Conservation (phyloP, 2,888 invertebrate genomes). For the Cryptus viduatorius region DNA sequence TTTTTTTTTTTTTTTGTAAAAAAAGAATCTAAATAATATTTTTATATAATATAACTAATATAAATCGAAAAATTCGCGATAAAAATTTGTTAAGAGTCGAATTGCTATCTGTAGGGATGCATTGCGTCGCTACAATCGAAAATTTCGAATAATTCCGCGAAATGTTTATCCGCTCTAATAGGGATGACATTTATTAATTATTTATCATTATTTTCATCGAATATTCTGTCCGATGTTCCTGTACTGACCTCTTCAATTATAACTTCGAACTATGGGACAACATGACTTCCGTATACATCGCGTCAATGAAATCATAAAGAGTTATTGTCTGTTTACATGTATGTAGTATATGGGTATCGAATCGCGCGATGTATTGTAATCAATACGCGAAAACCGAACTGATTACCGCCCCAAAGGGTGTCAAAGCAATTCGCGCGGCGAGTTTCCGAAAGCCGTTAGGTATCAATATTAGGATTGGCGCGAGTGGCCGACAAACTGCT, state of each 20-base stretch:
- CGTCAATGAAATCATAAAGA: too few species aligned
- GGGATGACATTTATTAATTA: conserved; percentile 39
- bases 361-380: background rate
- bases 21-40: too few species aligned
- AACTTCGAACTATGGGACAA: conserved; percentile 45
- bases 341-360: background rate
- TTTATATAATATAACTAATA: too few species aligned
- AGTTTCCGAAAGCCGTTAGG: background rate
- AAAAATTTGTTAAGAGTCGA: too few species aligned
- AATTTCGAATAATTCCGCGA: conserved; percentile 26
- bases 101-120: too few species aligned
- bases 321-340: too few species aligned
- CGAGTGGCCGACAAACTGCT: conserved; percentile 10
- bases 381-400: conserved; percentile 26
- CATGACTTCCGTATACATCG: conserved; percentile 7
- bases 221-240: conserved; percentile 31
- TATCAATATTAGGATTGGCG: conserved; percentile 37
- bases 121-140: too few species aligned
- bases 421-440: conserved; percentile 27
- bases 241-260: conserved; percentile 53
- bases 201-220: conserved; percentile 48
- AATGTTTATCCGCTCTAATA: conserved; percentile 12
- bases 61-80: too few species aligned
- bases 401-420: conserved; percentile 40
- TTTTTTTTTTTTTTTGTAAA: too few species aligned